These are phyloP conservation scores for Atrichornis clamosus DNA, from an alignment of 2,113 vertebrate species.

Conservation along the genomic window DNA sequence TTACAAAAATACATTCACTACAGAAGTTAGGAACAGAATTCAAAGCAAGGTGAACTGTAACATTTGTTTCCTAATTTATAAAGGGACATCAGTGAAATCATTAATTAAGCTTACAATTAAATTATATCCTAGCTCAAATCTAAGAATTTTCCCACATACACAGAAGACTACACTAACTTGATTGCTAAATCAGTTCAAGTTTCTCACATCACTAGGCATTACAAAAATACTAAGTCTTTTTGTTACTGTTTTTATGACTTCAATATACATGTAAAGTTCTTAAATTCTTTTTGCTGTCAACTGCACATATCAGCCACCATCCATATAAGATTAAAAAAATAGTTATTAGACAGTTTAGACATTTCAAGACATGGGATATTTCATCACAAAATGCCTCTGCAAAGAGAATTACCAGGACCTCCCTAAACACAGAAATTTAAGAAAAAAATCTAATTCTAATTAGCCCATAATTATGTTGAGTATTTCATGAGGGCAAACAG, in stretches of 20 bases:
- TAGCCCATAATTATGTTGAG: not conserved
- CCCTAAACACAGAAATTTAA: not conserved
- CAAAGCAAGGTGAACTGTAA: not conserved
- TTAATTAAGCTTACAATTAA: not conserved
- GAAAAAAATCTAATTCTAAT: not conserved
- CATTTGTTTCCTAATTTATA: not conserved
- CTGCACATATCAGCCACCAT: not conserved
- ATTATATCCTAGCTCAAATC: not conserved
- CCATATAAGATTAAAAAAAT: accelerated
- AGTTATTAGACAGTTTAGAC: not conserved
- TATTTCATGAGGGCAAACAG: not conserved
- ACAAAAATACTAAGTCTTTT: not conserved
- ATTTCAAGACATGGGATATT: not conserved
- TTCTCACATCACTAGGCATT: not conserved
- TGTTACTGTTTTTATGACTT: not conserved
- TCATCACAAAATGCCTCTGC: not conserved
- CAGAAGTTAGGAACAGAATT: not conserved
- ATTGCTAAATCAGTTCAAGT: not conserved
- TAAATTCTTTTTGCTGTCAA: not conserved
- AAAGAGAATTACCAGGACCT: not conserved
- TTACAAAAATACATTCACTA: not conserved
- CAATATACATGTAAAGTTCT: not conserved
- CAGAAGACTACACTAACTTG: not conserved
- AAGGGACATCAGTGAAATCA: not conserved
- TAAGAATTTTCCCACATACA: not conserved